A percentile compares a stretch with the other conserved stretches of the same genome.
Conservation (phyloP, 1,140 invertebrate genomes). For the Drosophila bocki region DNA sequence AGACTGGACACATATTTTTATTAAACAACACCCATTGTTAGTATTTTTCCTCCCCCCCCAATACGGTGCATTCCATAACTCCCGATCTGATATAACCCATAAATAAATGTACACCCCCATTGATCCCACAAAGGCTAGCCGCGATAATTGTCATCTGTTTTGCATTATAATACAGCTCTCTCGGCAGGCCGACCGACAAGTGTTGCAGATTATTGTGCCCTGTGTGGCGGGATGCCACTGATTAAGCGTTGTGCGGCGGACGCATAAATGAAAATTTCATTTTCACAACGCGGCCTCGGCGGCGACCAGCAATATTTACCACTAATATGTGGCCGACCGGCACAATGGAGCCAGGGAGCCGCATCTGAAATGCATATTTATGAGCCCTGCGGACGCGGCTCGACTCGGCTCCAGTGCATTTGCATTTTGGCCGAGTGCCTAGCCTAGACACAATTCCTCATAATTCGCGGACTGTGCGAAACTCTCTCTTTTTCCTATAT, state of each 20-base stretch:
- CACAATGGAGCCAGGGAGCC: slow-evolving; percentile 53
- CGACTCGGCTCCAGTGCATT: slow-evolving; percentile 25
- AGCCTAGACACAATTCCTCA: slow-evolving; percentile 77
- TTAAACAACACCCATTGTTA: not conserved
- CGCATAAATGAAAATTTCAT: slow-evolving; percentile 64
- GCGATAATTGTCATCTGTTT: slow-evolving; percentile 58
- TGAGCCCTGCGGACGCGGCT: slow-evolving; percentile 43
- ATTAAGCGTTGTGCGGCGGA: slow-evolving; percentile 25
- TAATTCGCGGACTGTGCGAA: slow-evolving; percentile 60
- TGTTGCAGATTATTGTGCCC: slow-evolving; percentile 52
- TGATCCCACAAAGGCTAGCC: slow-evolving; percentile 26
- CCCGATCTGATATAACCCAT: not conserved
- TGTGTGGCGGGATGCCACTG: slow-evolving; percentile 20
- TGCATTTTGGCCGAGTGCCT: slow-evolving; percentile 74
- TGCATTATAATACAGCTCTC: slow-evolving; percentile 52
- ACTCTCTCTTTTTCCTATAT: slow-evolving; percentile 45
- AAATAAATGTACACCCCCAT: not conserved
- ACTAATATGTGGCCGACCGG: slow-evolving; percentile 68
- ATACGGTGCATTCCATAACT: slow-evolving; percentile 1
- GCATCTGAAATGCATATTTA: slow-evolving; percentile 75
- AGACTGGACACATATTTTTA: not conserved
- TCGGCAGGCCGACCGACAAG: slow-evolving; percentile 7
- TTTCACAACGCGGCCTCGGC: slow-evolving; percentile 51
- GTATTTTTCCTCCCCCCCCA: not conserved
- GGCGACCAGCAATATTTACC: slow-evolving; percentile 74